These are phyloP conservation scores for Platysternon megacephalum DNA, from an alignment of 2,113 vertebrate species.

Conservation along the genomic window DNA sequence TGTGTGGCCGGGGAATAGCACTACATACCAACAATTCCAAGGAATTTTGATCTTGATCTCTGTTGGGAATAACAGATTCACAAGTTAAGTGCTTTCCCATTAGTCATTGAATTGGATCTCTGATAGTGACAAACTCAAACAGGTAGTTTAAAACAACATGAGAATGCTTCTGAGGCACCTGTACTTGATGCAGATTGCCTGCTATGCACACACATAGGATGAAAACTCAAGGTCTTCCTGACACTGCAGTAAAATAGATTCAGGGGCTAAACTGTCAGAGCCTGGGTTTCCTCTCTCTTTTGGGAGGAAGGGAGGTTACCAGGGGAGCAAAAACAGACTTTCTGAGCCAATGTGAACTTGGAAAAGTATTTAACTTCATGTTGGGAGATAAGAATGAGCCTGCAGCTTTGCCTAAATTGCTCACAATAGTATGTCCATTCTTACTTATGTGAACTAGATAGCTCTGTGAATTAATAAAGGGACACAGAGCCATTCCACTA, in stretches of 20 bases:
- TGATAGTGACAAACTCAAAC: background rate
- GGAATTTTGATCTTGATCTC: too few relatives aligned
- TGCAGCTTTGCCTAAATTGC: background rate
- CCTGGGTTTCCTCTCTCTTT: background rate
- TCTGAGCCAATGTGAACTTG: too few relatives aligned
- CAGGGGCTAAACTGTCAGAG: background rate
- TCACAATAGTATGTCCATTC: background rate
- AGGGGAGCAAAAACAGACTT: background rate
- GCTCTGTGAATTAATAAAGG: too few relatives aligned
- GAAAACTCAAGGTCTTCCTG: background rate
- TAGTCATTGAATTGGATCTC: background rate
- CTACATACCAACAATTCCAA: background rate
- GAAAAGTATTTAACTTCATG: background rate
- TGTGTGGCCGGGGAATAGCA: background rate
- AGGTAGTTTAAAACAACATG: background rate
- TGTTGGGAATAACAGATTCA: background rate
- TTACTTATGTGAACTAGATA: background rate
- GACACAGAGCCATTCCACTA: background rate
- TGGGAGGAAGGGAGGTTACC: background rate
- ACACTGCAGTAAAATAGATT: background rate
- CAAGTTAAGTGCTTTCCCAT: background rate
- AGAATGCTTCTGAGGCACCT: background rate
- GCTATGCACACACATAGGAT: background rate
- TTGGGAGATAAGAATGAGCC: background rate
- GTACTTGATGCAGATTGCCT: background rate